Percentiles rank a stretch among this genome's conserved stretches.
Evolutionary conservation across 1,140 invertebrate species (phyloP).

Genomic region (Diuraphis noxia): DNA sequence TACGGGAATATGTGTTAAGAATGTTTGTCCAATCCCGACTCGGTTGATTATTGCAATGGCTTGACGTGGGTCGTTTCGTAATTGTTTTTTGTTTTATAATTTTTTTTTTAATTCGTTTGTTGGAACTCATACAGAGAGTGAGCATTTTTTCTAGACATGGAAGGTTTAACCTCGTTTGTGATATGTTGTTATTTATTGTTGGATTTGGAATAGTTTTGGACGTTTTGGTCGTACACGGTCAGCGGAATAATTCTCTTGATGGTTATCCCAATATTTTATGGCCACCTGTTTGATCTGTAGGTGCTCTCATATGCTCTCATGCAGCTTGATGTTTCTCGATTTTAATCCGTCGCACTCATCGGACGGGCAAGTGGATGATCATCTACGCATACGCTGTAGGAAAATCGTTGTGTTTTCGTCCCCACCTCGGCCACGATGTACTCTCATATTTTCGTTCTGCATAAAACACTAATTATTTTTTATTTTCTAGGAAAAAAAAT

Average conservation of each 20-base stretch:
- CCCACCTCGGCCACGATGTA: neutral
- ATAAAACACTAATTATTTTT: constrained; percentile 16
- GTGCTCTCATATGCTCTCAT: neutral
- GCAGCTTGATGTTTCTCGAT: neutral
- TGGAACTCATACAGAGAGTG: no score
- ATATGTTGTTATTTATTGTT: neutral
- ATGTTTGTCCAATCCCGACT: neutral
- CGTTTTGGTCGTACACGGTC: no score
- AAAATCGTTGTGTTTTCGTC: neutral
- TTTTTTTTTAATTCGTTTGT: neutral
- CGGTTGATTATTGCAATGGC: neutral
- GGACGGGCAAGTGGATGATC: neutral
- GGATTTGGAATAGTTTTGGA: no score
- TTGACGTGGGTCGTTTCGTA: neutral
- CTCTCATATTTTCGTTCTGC: neutral
- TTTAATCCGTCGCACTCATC: neutral
- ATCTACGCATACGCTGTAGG: neutral
- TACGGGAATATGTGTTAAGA: neutral
- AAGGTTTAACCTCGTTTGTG: neutral
- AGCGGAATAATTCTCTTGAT: no score
- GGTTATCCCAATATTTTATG: no score
- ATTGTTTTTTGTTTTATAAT: neutral
- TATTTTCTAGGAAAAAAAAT: neutral
- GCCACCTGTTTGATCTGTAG: neutral
- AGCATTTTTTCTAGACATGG: neutral